Percentiles rank a stretch among this genome's conserved stretches.
Conservation (phyloP, 2,888 invertebrate genomes). For the Euzetes globulus region DNA sequence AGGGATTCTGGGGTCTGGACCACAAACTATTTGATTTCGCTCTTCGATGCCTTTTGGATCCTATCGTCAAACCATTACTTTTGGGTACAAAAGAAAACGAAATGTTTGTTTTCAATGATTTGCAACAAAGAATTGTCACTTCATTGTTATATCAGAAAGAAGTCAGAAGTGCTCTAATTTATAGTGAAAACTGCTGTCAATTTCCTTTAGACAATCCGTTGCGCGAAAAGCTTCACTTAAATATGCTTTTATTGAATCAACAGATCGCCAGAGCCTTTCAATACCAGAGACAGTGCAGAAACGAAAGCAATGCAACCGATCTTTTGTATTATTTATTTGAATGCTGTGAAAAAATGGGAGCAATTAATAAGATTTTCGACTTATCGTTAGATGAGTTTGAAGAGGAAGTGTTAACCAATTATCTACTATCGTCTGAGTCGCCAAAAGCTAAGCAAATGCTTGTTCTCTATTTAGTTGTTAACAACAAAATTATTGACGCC, state of each 20-base stretch:
- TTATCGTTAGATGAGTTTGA: slow-evolving; percentile 28
- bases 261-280: slow-evolving; percentile 56
- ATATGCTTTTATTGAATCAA: slow-evolving; percentile 29
- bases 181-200: slow-evolving; percentile 25
- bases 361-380: slow-evolving; percentile 3
- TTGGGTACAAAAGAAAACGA: slow-evolving; percentile 1
- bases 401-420: slow-evolving; percentile 24
- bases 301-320: slow-evolving; percentile 50
- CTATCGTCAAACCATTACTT: slow-evolving; percentile 24
- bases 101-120: slow-evolving; percentile 30
- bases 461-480: slow-evolving; percentile 29
- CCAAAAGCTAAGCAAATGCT: slow-evolving; percentile 32
- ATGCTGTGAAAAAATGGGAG: slow-evolving; percentile 49
- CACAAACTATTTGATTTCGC: slow-evolving; percentile 63
- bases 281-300: slow-evolving; percentile 56
- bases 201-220: slow-evolving; percentile 6
- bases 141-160: slow-evolving; percentile 31
- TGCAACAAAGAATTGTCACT: slow-evolving; percentile 49
- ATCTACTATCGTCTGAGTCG: not conserved
- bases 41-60: slow-evolving; percentile 27
- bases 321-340: slow-evolving; percentile 57
- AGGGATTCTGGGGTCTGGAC: slow-evolving; percentile 83
- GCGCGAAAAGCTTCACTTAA: slow-evolving; percentile 23
- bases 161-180: slow-evolving; percentile 28
- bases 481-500: slow-evolving; percentile 34